Evolutionary conservation across 2,888 invertebrate genomes (phyloP), one percentile per base, ranked within the genome.

Genomic region (Tachystola acroxantha): DNA sequence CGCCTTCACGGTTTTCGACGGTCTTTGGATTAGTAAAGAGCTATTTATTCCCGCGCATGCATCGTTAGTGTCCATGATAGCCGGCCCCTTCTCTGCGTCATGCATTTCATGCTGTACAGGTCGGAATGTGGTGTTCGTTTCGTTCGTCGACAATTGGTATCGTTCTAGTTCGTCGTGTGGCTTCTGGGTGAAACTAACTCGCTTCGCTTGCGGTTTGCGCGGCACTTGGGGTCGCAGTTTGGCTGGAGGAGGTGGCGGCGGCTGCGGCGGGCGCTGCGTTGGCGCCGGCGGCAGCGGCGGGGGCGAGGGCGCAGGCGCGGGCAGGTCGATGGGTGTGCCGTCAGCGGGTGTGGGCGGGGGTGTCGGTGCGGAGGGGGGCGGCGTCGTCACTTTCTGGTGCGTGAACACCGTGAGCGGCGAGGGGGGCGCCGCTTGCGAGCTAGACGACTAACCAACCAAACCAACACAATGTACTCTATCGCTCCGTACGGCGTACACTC

Each of bases 381-480:
- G 64, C 45, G 65, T 61, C 67, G 53, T 63, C 61, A 54, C 67
- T 49, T 69, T 70, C 64, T 72, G 81, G 54, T 73, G 71, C 39
- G 74, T 65, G 69, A 72, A 71, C 70, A 64, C 70, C 50, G 78
- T 72, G 46, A 76, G 74, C 64, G 82, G 79, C 59, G 84, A 74
- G 40, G 57, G 67, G 43, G 71, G 67, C 67, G 74, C 65, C 63
- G 55, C 76, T 60, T 66, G 70, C 60, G 60, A 60, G 67, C 80
- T 79, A 76, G 73, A 74, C 73, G 76, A 69, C 84, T 84, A 75
- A 76, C 84, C 79, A 84, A 80, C 81, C 76, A 82, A 84, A 82
- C 24, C 20, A 48, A 71, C 24, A 27, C 11, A 27, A 71, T 77
- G 64, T 71, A 79, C 76, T 67, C 57, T 56, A 67, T 64, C 59